Base-by-base conservation (phyloP, 2,797 vertebrate species). In the Sternotherus odoratus region DNA sequence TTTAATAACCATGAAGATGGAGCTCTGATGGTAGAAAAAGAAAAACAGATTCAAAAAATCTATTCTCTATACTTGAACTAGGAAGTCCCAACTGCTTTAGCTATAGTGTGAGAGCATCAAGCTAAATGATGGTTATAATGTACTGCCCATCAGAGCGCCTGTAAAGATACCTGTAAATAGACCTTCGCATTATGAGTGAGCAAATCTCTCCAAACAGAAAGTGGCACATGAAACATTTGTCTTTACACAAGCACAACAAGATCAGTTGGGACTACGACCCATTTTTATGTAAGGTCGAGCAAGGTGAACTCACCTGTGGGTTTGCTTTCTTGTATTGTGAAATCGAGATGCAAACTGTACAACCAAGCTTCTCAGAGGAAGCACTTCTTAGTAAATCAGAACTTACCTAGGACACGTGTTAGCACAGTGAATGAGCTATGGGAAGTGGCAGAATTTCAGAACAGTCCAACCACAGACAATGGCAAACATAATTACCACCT, bases 141-240 rank as follows among this genome's bases (percentile, higher is more conserved):
- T 23, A 74, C 2, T 77, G 66, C 57, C 77, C 79, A 36, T 72
- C 87, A 86, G 77, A 56, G 0, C 46, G 49, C 7, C 28, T 33
- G 79, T 24, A 43, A 75, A 75, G 26, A 48, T 75, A 46, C 43
- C 15, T 46, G 26, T 75, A 15, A 75, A 48, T 28, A 75, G 46
- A 75, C 7, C 15, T 75, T 48, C 17, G 43, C 24, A 75, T 46
- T 26, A 75, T 75, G 13, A 46, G 13, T 30, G 43, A 49, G 2
- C 0, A 17, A 10, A 5, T 49, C 0, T 72, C 88, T 77, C 10
- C 5, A 85, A 83, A 43, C 16, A 85, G 17, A 0, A 23, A 1
- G 1, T 63, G 39, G 16, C 83, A 21, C 6, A 24, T 82, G 81
- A 87, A 49, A 4, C 9, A 43, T 3, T 60, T 8, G 2, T 80